Conservation (phyloP, 2,797 vertebrate genomes). For the Poecile montanus region DNA sequence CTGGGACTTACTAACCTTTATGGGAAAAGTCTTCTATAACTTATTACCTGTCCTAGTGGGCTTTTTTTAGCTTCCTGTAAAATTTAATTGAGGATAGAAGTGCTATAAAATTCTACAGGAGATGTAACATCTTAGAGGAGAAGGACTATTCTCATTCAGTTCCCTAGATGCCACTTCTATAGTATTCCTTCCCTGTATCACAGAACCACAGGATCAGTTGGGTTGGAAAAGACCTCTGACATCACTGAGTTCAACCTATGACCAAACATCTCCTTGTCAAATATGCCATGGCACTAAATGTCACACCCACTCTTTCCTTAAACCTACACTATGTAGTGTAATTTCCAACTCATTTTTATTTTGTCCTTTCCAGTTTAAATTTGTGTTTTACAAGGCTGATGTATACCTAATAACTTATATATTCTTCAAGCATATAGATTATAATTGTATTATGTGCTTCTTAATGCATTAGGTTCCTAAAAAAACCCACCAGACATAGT, state of each 20-base stretch:
- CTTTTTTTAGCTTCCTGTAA: slow-evolving; percentile 5
- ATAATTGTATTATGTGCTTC: not conserved
- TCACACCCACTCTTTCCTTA: not conserved
- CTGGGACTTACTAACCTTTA: slow-evolving; percentile 1
- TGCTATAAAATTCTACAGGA: not conserved
- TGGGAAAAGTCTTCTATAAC: not conserved
- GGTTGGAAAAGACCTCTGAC: not conserved
- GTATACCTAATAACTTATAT: not conserved
- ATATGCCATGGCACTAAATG: not conserved
- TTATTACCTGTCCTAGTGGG: not conserved
- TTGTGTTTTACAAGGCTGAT: not conserved
- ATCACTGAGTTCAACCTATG: not conserved
- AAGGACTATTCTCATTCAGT: not conserved
- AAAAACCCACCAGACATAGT: not conserved
- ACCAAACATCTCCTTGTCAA: not conserved
- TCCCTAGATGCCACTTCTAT: not conserved
- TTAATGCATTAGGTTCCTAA: not conserved
- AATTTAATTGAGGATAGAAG: not conserved
- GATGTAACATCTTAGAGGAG: not conserved
- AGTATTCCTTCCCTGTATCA: not conserved
- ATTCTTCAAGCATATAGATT: not conserved
- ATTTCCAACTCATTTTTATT: not conserved
- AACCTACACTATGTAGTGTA: not conserved
- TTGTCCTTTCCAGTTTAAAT: not conserved
- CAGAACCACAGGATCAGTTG: not conserved